Evolutionary conservation across 2,888 invertebrate genomes (phyloP).

Genomic region (Troilus luridus): DNA sequence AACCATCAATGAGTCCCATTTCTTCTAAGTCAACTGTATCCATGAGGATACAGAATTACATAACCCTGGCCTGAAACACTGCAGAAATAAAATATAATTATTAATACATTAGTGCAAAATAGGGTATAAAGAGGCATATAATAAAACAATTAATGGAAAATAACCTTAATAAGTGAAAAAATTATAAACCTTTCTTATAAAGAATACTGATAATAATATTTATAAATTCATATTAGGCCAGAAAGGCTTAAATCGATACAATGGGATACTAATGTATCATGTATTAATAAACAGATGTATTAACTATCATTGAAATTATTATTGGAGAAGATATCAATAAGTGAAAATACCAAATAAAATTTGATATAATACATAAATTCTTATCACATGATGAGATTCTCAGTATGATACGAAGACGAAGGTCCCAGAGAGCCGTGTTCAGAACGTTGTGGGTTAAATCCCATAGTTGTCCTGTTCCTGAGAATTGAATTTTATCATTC

Average conservation of each 20-base stretch:
- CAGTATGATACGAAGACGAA: no score
- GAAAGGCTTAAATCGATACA: not conserved
- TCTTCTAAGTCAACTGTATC: slow-evolving; percentile 62
- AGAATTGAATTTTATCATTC: no score
- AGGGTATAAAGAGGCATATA: not conserved
- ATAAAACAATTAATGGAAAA: not conserved
- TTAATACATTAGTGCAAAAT: not conserved
- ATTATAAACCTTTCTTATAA: not conserved
- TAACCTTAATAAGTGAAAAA: not conserved
- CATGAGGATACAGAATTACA: slow-evolving; percentile 50
- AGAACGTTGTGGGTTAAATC: no score
- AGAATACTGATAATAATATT: not conserved
- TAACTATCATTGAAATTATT: not conserved
- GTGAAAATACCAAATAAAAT: not conserved
- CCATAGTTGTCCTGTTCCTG: no score
- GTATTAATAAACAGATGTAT: not conserved
- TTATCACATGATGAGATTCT: no score
- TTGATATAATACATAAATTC: no score
- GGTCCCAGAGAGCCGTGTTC: no score
- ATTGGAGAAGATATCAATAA: not conserved
- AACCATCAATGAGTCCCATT: slow-evolving; percentile 59
- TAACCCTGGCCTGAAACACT: slow-evolving; percentile 41
- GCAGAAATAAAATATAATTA: not conserved
- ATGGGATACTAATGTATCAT: not conserved
- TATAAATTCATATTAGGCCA: not conserved